These are phyloP conservation scores for Tenthredo distinguenda DNA, from an alignment of 2,888 invertebrate genomes.

Conservation along the genomic window DNA sequence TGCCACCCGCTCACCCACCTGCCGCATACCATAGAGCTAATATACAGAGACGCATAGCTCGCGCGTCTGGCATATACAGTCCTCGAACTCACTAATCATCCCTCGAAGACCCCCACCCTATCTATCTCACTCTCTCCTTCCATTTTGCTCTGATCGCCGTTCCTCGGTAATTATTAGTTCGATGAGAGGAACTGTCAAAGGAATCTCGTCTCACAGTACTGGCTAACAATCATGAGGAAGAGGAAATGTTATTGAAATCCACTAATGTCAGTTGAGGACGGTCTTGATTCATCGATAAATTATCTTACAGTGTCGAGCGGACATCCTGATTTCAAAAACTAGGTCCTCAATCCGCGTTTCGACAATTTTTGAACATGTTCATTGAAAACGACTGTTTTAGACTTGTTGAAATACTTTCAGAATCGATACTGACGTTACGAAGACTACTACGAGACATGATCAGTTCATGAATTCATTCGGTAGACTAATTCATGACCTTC, in stretches of 20 bases:
- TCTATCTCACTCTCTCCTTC: not conserved
- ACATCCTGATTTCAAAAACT: not conserved
- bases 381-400: not conserved
- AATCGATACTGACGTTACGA: not conserved
- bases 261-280: not conserved
- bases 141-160: not conserved
- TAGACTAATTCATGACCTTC: not conserved
- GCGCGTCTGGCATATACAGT: constrained; percentile 41
- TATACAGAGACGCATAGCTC: constrained; percentile 42
- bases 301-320: not conserved
- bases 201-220: not conserved
- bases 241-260: not conserved
- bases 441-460: not conserved
- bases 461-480: not conserved
- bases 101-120: not conserved
- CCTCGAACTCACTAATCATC: constrained; percentile 35
- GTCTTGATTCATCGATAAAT: not conserved
- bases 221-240: not conserved
- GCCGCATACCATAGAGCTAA: constrained; percentile 54
- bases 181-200: not conserved
- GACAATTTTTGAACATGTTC: not conserved
- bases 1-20: constrained; percentile 54
- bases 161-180: not conserved
- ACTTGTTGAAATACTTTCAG: not conserved
- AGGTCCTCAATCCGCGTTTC: not conserved